A percentile compares a stretch with the other conserved stretches of the same genome.
Evolutionary conservation across 2,113 vertebrate genomes (phyloP).

Genomic region (Gymnocephalus cernua): DNA sequence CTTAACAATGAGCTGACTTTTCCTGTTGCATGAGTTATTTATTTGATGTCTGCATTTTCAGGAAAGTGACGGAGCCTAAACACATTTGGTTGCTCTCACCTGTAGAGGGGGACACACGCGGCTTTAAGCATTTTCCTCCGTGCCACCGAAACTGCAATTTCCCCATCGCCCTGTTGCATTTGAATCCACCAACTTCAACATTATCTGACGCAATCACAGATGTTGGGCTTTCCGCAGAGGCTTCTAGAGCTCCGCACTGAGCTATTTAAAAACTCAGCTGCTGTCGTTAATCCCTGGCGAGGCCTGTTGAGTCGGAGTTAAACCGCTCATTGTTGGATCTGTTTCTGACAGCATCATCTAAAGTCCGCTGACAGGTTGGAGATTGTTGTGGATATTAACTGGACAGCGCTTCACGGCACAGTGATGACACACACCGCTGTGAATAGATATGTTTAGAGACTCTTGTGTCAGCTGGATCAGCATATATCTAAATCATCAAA

Average conservation of each 20-base stretch:
- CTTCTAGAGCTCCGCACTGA: slow-evolving; percentile 23
- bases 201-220: slow-evolving; percentile 24
- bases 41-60: not conserved
- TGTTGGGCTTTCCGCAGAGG: slow-evolving; percentile 55
- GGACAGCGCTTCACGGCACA: slow-evolving; percentile 4
- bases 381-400: not conserved
- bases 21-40: not conserved
- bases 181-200: slow-evolving; percentile 15
- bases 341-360: slow-evolving; percentile 52
- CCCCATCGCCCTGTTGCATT: not conserved
- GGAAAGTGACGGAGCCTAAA: not conserved
- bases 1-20: no score
- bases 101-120: slow-evolving; percentile 73
- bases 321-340: slow-evolving; percentile 47
- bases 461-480: not conserved
- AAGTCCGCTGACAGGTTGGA: slow-evolving; percentile 24
- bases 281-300: slow-evolving; percentile 37
- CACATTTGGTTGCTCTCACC: slow-evolving; percentile 35
- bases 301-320: slow-evolving; percentile 61
- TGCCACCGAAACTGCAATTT: not conserved
- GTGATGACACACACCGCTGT: slow-evolving; percentile 7
- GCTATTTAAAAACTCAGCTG: slow-evolving; percentile 77
- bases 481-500: not conserved
- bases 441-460: not conserved
- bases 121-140: not conserved